Percentiles rank a stretch among this genome's conserved stretches.
Conservation (phyloP, 2,888 invertebrate species). For the Mythimna albipuncta region DNA sequence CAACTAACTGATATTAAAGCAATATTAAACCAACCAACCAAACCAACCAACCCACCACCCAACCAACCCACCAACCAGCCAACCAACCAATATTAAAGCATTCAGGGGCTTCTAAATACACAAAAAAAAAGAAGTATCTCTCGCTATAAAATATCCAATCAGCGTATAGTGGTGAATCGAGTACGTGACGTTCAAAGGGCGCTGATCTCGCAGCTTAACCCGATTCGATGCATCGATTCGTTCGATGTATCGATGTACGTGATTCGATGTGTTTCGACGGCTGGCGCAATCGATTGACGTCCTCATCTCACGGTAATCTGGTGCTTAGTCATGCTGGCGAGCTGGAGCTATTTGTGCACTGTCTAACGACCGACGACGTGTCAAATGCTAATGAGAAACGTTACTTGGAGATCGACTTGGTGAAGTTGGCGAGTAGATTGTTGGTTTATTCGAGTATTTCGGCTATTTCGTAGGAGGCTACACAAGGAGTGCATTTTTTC, state of each 20-base stretch:
- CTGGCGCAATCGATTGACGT: conserved; percentile 51
- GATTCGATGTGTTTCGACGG: conserved; percentile 56
- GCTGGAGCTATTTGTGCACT: conserved; percentile 51
- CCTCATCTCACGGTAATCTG: conserved; percentile 61
- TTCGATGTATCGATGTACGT: conserved; percentile 56
- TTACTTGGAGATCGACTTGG: conserved; percentile 15
- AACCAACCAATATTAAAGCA: neutral
- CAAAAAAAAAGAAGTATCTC: conserved; percentile 52
- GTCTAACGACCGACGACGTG: conserved; percentile 40
- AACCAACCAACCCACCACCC: too few relatives aligned
- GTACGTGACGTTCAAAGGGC: conserved; percentile 67
- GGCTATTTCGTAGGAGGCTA: neutral
- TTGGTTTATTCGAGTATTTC: neutral
- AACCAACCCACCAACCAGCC: too few relatives aligned
- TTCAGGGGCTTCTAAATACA: conserved; percentile 30
- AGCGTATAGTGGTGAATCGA: conserved; percentile 61
- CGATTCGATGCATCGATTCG: conserved; percentile 64
- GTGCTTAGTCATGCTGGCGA: conserved; percentile 62
- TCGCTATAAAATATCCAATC: conserved; percentile 70
- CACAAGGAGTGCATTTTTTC: too few relatives aligned
- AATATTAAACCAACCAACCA: too few relatives aligned
- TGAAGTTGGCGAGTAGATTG: neutral
- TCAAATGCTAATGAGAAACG: conserved; percentile 44
- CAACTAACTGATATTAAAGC: too few relatives aligned
- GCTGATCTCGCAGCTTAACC: conserved; percentile 67